phyloP scores from a whole-genome alignment of 2,797 vertebrate genomes.

The Chrysocyon brachyurus region DNA sequence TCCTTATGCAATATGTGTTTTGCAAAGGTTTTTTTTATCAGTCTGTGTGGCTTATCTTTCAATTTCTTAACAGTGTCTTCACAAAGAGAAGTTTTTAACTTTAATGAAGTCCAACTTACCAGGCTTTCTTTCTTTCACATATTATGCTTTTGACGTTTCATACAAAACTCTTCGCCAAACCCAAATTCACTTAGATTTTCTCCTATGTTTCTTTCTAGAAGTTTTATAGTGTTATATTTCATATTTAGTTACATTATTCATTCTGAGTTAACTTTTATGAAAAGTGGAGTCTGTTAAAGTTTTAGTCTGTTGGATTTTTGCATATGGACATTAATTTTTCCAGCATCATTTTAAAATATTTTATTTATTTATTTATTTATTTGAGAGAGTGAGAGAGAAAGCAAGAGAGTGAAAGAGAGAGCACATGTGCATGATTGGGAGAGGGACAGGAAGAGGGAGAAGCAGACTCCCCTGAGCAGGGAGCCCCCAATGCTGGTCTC shows the following conservation, averaged over 20 bases:
- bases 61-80: background rate
- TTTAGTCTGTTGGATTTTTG: background rate
- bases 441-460: too few species aligned
- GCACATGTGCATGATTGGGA: too few species aligned
- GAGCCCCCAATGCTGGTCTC: too few species aligned
- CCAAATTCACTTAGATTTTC: background rate
- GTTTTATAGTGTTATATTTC: background rate
- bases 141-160: background rate
- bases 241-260: background rate
- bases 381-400: too few species aligned
- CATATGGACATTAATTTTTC: background rate
- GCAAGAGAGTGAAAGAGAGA: too few species aligned
- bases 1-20: background rate
- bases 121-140: background rate
- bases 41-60: background rate
- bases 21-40: background rate
- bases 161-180: background rate
- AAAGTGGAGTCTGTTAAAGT: background rate
- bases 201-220: background rate
- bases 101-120: background rate
- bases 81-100: background rate
- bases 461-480: too few species aligned
- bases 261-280: background rate
- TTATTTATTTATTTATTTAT: too few species aligned
- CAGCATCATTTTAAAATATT: background rate